A percentile compares a stretch with the other conserved stretches of the same genome.
Evolutionary conservation across 53 echinoderm and acorn worm genomes (phyloP).

Genomic region (Glandiceps talaboti): DNA sequence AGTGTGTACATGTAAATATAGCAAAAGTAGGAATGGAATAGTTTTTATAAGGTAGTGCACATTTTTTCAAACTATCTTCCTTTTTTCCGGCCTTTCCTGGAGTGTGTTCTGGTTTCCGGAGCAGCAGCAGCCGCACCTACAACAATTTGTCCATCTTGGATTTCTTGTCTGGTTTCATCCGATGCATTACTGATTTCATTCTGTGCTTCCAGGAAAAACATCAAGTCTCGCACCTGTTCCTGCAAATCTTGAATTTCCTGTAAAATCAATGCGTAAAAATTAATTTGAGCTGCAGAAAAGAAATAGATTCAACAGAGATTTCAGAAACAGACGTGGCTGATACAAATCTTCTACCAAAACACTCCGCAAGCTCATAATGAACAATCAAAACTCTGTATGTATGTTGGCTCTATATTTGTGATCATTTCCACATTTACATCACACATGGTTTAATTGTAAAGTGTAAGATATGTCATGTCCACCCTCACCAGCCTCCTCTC

Average conservation of each 20-base stretch:
- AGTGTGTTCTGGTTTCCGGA: not conserved
- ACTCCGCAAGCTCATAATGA: not conserved
- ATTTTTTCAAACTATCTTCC: slow-evolving; percentile 23
- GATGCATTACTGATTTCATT: slow-evolving; percentile 63
- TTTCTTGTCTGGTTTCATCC: slow-evolving; percentile 75
- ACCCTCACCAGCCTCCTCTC: no score
- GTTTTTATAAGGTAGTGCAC: no score
- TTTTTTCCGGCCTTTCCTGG: slow-evolving; percentile 45
- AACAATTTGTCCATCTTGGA: slow-evolving; percentile 80
- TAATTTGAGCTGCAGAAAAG: no score
- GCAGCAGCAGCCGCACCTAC: slow-evolving; percentile 57
- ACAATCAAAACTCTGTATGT: not conserved
- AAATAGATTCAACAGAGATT: no score
- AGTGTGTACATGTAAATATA: no score
- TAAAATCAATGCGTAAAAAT: no score
- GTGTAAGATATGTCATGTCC: no score
- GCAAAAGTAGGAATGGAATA: no score
- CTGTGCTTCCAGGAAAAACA: slow-evolving; percentile 95
- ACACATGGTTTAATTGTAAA: no score
- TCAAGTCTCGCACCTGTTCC: slow-evolving; percentile 80
- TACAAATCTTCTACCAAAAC: not conserved
- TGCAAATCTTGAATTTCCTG: slow-evolving; percentile 74
- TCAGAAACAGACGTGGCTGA: no score
- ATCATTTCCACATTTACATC: no score
- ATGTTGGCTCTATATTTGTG: not conserved